Evolutionary conservation across 2,888 invertebrate genomes (phyloP), one percentile per base, ranked within the genome.

Genomic region (Erpobdella octoculata): DNA sequence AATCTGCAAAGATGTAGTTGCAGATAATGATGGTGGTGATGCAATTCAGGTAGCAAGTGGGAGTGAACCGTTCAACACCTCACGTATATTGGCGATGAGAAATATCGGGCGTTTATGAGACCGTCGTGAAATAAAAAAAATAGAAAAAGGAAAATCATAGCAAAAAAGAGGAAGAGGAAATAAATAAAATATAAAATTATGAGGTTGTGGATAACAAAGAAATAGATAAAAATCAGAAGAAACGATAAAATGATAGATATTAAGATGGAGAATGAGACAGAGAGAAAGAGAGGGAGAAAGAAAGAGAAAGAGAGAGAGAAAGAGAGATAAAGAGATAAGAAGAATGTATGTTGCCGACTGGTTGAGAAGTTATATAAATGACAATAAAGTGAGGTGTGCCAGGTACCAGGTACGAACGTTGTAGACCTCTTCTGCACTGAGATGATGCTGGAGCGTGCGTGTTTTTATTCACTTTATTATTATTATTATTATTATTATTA

Each of bases 401-500:
- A 9, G 53, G 53, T 53, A 53, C 53, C 6, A 28, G 21, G 2
- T 21, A 53, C 53, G 15, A 53, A n/a, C 5, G 5, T 53, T 48
- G 48, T 48, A 48, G n/a, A 6, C 15, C 28, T 53, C 8, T 53
- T 12, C n/a, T 53, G 53, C n/a, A 5, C 18, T 0, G 18, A 53
- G n/a, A 53, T 53, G 18, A 5, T 2, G 2, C 3, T 3, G 18
- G 46, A 46, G 18, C 21, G 18, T 46, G 46, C 21, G 46, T 53
- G n/a, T 53, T 53, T 53, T 8, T 1, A 28, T 53, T 18, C 21
- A 46, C 46, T 46, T 21, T 18, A 8, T 53, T 4, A 28, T n/a
- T 53, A n/a, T 9, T 53, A n/a, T 53, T 53, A 18, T n/a, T 53
- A n/a, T 53, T 53, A 53, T 53, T 12, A 53, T 53, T 53, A 53